Percentiles rank a stretch among this genome's conserved stretches.
Evolutionary conservation across 2,888 invertebrate species (phyloP).

Genomic region (Andrena hattorfiana): DNA sequence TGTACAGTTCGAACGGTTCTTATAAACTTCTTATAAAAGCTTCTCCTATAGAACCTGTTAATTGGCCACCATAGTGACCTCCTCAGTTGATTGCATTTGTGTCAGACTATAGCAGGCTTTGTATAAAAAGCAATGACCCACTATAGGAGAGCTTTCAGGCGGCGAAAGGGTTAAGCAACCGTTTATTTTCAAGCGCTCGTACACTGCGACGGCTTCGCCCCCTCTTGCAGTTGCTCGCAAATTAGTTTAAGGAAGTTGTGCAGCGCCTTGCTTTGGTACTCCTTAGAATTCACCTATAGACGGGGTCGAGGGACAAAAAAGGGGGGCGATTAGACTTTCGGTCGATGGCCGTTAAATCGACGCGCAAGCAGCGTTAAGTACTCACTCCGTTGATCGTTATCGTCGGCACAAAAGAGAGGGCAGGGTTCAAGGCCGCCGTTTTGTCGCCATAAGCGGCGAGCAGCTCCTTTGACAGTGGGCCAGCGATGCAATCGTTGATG

Average conservation of each 20-base stretch:
- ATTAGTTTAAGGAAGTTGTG: constrained; percentile 71
- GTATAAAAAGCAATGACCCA: constrained; percentile 33
- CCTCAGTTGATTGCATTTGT: background rate
- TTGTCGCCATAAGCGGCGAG: constrained; percentile 82
- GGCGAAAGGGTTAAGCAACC: constrained; percentile 27
- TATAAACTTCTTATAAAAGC: background rate
- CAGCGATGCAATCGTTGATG: constrained; percentile 78
- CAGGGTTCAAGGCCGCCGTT: constrained; percentile 79
- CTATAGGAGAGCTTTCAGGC: constrained; percentile 27
- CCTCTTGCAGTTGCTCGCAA: constrained; percentile 67
- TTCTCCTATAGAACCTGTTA: background rate
- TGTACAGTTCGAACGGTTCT: no score
- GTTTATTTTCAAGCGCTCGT: constrained; percentile 33
- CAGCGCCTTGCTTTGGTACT: constrained; percentile 66
- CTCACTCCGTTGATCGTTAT: constrained; percentile 84
- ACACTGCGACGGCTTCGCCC: constrained; percentile 70
- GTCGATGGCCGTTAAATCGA: background rate
- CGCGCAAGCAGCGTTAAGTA: constrained; percentile 28
- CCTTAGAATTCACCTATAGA: constrained; percentile 64
- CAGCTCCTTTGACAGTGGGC: constrained; percentile 79
- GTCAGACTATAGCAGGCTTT: background rate
- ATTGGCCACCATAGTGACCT: background rate
- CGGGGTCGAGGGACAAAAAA: background rate
- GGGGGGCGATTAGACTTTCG: background rate
- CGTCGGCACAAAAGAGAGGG: constrained; percentile 84